Conservation (phyloP, 2,888 invertebrate species). For the Netelia fuscicornis region DNA sequence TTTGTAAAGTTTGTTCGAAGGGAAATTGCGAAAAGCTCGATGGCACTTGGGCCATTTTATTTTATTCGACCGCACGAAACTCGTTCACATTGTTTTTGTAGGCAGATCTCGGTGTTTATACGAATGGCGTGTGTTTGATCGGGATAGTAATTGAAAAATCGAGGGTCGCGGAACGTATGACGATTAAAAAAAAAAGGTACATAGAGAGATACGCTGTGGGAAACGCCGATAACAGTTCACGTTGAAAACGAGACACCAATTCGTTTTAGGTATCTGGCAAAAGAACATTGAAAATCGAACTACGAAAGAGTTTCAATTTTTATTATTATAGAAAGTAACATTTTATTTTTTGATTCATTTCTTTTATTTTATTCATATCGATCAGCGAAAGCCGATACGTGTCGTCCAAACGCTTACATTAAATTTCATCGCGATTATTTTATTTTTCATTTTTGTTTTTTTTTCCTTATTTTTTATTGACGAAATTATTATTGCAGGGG, state of each 20-base stretch:
- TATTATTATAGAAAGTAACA: slow-evolving; percentile 50
- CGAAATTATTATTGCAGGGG: slow-evolving; percentile 54
- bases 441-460: slow-evolving; percentile 14
- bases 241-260: background rate
- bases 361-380: slow-evolving; percentile 24
- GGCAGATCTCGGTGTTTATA: background rate
- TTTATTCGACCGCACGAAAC: slow-evolving; percentile 38
- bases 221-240: slow-evolving; percentile 2
- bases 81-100: background rate
- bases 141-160: background rate
- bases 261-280: background rate
- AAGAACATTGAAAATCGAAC: background rate
- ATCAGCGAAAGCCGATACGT: slow-evolving; percentile 25
- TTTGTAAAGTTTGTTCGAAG: slow-evolving; percentile 14
- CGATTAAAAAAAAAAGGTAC: background rate
- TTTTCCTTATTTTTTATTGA: background rate
- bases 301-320: slow-evolving; percentile 13
- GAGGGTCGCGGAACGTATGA: background rate
- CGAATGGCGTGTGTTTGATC: background rate
- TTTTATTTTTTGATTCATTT: slow-evolving; percentile 34
- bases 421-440: slow-evolving; percentile 42
- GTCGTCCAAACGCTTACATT: slow-evolving; percentile 15
- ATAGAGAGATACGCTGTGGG: no score
- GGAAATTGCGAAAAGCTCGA: background rate
- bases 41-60: slow-evolving; percentile 39